Conservation (phyloP, 2,888 invertebrate genomes). For the Lacanobia oleracea region DNA sequence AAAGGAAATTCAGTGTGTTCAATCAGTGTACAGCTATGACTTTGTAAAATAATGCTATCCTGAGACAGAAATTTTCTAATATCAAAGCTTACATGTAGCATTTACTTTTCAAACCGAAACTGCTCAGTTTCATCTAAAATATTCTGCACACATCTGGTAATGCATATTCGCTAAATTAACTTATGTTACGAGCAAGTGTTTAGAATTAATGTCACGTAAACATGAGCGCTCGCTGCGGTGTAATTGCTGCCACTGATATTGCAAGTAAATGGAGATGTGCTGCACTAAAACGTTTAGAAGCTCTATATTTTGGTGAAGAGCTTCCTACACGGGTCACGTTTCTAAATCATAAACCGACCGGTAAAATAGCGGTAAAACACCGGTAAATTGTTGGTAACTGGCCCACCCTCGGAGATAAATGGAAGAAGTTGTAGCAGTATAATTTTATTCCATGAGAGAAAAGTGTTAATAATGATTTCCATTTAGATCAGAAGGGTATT, state of each 20-base stretch:
- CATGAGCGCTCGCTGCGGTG: conserved; percentile 32
- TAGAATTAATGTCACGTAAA: conserved; percentile 34
- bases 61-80: not conserved
- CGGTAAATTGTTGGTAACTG: conserved; percentile 46
- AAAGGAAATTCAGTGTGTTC: conserved; percentile 6
- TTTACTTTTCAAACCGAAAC: not conserved
- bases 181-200: conserved; percentile 4
- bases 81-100: not conserved
- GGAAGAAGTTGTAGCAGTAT: not conserved
- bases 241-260: conserved; percentile 41
- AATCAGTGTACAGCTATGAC: not conserved
- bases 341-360: conserved; percentile 63
- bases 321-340: conserved; percentile 62
- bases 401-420: not conserved
- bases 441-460: conserved; percentile 1
- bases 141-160: conserved; percentile 5
- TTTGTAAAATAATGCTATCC: not conserved
- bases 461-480: not conserved
- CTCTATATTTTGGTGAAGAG: conserved; percentile 36
- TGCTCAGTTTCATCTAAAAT: not conserved
- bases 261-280: conserved; percentile 52
- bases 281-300: conserved; percentile 55
- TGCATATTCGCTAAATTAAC: conserved; percentile 5
- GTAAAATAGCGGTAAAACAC: conserved; percentile 35
- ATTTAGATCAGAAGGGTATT: not conserved